Conservation (phyloP, 1,140 invertebrate genomes). For the Cherax quadricarinatus region DNA sequence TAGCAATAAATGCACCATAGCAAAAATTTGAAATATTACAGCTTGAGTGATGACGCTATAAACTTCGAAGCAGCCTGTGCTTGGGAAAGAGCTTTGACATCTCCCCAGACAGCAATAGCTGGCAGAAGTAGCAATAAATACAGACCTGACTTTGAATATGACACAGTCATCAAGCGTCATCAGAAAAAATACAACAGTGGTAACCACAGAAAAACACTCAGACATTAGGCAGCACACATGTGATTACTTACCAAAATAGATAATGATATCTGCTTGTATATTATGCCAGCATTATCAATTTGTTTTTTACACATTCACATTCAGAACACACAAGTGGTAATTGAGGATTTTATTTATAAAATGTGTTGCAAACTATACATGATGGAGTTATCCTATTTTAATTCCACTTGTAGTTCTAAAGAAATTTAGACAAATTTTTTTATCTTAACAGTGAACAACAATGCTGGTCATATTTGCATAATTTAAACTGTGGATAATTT, state of each 20-base stretch:
- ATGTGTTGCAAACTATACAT: slow-evolving; percentile 43
- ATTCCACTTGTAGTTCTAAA: slow-evolving; percentile 26
- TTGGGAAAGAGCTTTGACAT: not conserved
- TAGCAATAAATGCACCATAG: slow-evolving; percentile 31
- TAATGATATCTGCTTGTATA: slow-evolving; percentile 27
- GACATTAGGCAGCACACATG: slow-evolving; percentile 46
- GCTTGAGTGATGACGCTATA: slow-evolving; percentile 37
- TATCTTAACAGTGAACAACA: slow-evolving; percentile 17
- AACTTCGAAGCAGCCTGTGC: slow-evolving; percentile 40
- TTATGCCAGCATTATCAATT: slow-evolving; percentile 53
- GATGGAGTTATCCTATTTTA: slow-evolving; percentile 40
- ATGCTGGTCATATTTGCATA: slow-evolving; percentile 21
- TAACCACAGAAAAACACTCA: slow-evolving; percentile 50
- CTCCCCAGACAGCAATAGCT: slow-evolving; percentile 35
- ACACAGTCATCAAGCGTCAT: slow-evolving; percentile 53
- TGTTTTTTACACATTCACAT: slow-evolving; percentile 46
- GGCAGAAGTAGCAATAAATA: slow-evolving; percentile 41
- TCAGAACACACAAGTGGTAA: slow-evolving; percentile 45
- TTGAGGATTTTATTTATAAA: slow-evolving; percentile 20
- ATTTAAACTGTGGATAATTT: not conserved
- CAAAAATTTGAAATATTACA: slow-evolving; percentile 35
- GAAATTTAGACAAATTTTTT: not conserved
- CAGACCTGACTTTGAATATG: slow-evolving; percentile 33
- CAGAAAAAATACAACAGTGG: slow-evolving; percentile 48
- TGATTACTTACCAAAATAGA: slow-evolving; percentile 56